Evolutionary conservation across 1,140 invertebrate species (phyloP).

Genomic region (Eubasilissa regina): DNA sequence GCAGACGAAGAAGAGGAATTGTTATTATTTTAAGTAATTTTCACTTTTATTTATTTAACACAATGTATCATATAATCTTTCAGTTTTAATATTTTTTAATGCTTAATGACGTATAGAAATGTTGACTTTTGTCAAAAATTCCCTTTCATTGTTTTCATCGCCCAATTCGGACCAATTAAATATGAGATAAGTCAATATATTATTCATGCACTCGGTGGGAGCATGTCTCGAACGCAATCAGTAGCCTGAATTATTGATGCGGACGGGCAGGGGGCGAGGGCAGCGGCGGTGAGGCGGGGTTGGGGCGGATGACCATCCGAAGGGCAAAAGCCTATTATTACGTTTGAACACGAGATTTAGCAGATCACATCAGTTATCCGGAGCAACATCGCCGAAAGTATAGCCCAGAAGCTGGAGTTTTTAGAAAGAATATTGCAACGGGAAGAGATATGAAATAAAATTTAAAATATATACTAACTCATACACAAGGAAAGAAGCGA

Average conservation of each 20-base stretch:
- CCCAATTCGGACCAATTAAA: conserved; percentile 58
- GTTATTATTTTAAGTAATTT: too few species aligned
- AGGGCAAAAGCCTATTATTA: conserved; percentile 53
- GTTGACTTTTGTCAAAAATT: too few species aligned
- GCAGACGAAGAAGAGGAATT: too few species aligned
- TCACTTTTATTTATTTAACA: too few species aligned
- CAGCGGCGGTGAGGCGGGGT: conserved; percentile 59
- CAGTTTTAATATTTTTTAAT: too few species aligned
- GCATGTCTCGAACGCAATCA: conserved; percentile 71
- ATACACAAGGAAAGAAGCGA: too few species aligned
- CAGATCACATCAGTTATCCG: conserved; percentile 54
- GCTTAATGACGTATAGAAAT: too few species aligned
- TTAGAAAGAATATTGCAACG: too few species aligned
- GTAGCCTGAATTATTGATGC: conserved; percentile 72
- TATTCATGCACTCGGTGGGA: conserved; percentile 57
- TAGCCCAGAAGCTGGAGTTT: too few species aligned
- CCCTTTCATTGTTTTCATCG: conserved; percentile 7
- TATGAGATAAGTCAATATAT: conserved; percentile 60
- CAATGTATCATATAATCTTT: too few species aligned
- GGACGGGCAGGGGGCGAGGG: conserved; percentile 22
- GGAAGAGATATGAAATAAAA: too few species aligned
- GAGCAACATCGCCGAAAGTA: not conserved
- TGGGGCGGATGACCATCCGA: conserved; percentile 6
- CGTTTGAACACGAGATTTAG: conserved; percentile 58
- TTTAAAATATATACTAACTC: too few species aligned